A percentile compares a stretch with the other conserved stretches of the same genome.
These are phyloP conservation scores for Lanistes nyassanus DNA, from an alignment of 1,140 invertebrate species.

Conservation along the genomic window DNA sequence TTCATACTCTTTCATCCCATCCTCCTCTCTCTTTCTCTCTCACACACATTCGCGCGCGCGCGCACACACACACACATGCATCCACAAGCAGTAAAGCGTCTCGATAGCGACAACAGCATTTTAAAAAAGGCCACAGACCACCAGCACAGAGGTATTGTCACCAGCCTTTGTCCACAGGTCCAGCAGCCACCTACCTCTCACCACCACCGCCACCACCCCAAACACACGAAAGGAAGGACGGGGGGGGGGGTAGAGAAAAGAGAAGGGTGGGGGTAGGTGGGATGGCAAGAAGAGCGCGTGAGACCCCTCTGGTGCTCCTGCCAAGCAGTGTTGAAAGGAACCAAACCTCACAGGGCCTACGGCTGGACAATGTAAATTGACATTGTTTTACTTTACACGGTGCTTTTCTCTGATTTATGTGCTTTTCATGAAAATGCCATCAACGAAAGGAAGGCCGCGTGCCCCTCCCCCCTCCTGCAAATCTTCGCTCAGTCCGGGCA, in stretches of 20 bases:
- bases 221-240: too few species aligned
- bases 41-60: slow-evolving; percentile 10
- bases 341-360: not conserved
- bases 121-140: too few species aligned
- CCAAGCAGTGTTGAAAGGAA: not conserved
- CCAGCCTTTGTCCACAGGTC: too few species aligned
- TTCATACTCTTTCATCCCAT: too few species aligned
- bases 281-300: not conserved
- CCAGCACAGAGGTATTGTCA: too few species aligned
- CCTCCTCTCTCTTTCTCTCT: too few species aligned
- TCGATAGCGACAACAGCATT: not conserved
- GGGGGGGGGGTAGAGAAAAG: too few species aligned
- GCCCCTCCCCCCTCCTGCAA: not conserved
- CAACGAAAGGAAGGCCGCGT: not conserved
- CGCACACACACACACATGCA: slow-evolving; percentile 3
- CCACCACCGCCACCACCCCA: too few species aligned
- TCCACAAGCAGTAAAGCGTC: not conserved
- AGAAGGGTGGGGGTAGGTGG: not conserved
- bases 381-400: slow-evolving; percentile 9
- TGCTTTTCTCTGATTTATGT: slow-evolving; percentile 13
- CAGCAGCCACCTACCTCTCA: too few species aligned
- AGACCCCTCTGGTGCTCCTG: not conserved
- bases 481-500: not conserved
- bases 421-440: slow-evolving; percentile 14
- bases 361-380: not conserved